These are phyloP conservation scores for Trilocha varians DNA, from an alignment of 2,888 invertebrate genomes.

Conservation along the genomic window DNA sequence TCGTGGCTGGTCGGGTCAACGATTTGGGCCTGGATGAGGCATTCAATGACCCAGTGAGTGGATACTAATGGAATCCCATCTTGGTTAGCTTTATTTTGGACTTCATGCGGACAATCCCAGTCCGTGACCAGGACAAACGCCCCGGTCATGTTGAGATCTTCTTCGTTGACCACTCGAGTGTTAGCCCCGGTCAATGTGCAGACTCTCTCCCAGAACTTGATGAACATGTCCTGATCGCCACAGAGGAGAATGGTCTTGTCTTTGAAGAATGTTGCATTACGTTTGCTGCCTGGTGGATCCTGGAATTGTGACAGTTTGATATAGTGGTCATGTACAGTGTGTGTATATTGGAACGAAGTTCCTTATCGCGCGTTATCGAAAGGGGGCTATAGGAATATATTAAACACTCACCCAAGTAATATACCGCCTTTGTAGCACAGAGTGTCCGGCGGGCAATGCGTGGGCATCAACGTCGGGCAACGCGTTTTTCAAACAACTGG, in stretches of 20 bases:
- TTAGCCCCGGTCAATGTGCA: constrained; percentile 72
- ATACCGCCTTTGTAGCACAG: constrained; percentile 58
- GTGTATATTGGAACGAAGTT: too few species aligned
- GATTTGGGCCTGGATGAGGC: constrained; percentile 75
- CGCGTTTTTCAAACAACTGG: constrained; percentile 64
- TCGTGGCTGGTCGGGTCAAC: constrained; percentile 62
- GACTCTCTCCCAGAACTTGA: constrained; percentile 76
- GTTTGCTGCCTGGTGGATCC: constrained; percentile 44
- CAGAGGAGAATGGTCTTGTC: constrained; percentile 66
- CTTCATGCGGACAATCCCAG: constrained; percentile 72
- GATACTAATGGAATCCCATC: constrained; percentile 78
- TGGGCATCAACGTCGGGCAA: constrained; percentile 57
- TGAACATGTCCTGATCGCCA: constrained; percentile 67
- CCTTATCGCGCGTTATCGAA: too few species aligned
- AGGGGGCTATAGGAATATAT: too few species aligned
- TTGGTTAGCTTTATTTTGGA: constrained; percentile 67
- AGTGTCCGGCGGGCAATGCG: constrained; percentile 76
- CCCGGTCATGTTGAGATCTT: constrained; percentile 57
- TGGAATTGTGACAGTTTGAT: too few species aligned
- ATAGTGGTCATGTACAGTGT: too few species aligned
- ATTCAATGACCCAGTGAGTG: constrained; percentile 80
- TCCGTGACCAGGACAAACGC: constrained; percentile 75
- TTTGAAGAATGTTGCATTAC: constrained; percentile 55
- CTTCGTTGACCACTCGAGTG: constrained; percentile 60
- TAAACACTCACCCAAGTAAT: constrained; percentile 54